These are phyloP conservation scores for Sturnus vulgaris DNA, from an alignment of 2,113 vertebrate species.

Conservation along the genomic window DNA sequence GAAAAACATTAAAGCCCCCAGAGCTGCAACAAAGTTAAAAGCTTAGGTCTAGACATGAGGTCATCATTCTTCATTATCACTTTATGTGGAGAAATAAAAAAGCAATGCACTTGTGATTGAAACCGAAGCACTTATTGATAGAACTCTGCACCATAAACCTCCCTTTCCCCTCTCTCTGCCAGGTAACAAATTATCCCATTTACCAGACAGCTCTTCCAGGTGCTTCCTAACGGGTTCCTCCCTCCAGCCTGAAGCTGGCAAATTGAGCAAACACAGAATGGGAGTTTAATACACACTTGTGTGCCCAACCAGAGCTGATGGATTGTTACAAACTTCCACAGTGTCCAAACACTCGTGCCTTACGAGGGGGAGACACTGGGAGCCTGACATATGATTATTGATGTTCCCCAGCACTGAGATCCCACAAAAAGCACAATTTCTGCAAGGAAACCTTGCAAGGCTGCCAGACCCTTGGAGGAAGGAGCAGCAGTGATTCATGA, in stretches of 20 bases:
- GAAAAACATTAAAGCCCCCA: constrained; percentile 50
- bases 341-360: not conserved
- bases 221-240: not conserved
- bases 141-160: not conserved
- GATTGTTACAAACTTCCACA: not conserved
- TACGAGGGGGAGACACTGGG: not conserved
- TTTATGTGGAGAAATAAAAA: constrained; percentile 43
- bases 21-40: constrained; percentile 66
- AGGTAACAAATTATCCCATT: constrained; percentile 15
- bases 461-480: not conserved
- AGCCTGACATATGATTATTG: not conserved
- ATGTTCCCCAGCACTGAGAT: not conserved
- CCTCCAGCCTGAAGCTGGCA: not conserved
- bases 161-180: not conserved
- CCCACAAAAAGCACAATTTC: not conserved
- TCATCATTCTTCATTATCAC: constrained; percentile 69
- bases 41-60: constrained; percentile 68
- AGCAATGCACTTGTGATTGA: constrained; percentile 44
- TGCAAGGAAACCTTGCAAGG: not conserved
- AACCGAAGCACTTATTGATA: constrained; percentile 43
- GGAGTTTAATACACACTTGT: not conserved
- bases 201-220: not conserved
- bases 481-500: not conserved
- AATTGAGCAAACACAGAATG: not conserved
- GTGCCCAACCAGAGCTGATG: not conserved